Evolutionary conservation across 2,888 invertebrate species (phyloP).

Genomic region (Cheilosia vulpina): DNA sequence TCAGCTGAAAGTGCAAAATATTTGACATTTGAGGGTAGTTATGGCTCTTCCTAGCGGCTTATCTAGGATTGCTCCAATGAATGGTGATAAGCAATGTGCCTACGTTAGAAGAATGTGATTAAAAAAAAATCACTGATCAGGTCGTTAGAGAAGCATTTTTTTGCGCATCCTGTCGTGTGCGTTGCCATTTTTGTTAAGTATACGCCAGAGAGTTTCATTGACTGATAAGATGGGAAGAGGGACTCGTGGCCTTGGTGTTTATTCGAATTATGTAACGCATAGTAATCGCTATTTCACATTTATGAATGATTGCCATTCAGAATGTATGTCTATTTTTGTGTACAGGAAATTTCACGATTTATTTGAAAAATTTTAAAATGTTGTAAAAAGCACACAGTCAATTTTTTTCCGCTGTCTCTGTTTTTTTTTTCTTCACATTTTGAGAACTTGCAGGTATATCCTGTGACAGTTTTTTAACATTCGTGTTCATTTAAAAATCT

Average conservation of each 20-base stretch:
- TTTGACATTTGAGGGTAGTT: constrained; percentile 40
- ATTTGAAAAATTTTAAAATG: too few species aligned
- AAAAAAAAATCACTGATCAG: constrained; percentile 4
- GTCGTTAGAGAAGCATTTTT: constrained; percentile 16
- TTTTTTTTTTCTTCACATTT: too few species aligned
- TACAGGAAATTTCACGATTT: too few species aligned
- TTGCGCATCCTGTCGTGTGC: constrained; percentile 29
- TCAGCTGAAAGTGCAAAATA: constrained; percentile 43
- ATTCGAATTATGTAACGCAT: too few species aligned
- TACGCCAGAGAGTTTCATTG: neutral
- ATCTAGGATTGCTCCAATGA: neutral
- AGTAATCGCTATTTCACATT: too few species aligned
- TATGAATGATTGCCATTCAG: too few species aligned
- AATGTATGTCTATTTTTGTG: too few species aligned
- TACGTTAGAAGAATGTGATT: neutral
- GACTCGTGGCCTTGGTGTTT: neutral
- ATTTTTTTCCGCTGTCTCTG: too few species aligned
- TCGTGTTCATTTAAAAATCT: too few species aligned
- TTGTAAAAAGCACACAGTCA: too few species aligned
- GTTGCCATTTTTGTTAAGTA: constrained; percentile 4
- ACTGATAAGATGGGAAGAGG: neutral
- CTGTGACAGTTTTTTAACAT: too few species aligned
- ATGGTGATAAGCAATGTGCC: constrained; percentile 8
- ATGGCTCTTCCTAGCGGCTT: constrained; percentile 26
- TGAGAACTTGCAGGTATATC: too few species aligned